Base-by-base conservation (phyloP, 1,140 invertebrate genomes). In the Battus philenor region DNA sequence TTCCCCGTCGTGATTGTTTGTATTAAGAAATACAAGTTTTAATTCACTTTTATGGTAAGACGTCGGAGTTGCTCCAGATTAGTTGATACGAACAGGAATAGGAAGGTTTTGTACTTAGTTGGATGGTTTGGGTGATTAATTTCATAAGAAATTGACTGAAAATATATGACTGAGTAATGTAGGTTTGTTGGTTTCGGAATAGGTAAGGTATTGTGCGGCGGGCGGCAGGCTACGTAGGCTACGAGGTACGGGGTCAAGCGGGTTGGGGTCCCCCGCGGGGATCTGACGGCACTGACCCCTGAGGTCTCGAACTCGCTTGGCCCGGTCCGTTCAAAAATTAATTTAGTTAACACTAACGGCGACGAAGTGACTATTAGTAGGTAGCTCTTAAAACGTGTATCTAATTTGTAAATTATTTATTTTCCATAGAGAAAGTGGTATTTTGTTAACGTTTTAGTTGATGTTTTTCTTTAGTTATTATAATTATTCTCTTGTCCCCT, bases 361-460 rank as follows among this genome's bases (percentile, higher is more conserved):
- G 68, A 66, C 44, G 65, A 77, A 68, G 72, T 77, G 68, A 83
- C 75, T 81, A 83, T 68, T 77, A 80, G 76, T 75, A 70, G 60
- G 52, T 79, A 77, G 65, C 57, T 74, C 26, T 59, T 74, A 74
- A 77, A 76, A 78, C 73, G 73, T 81, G 78, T 82, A 82, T 81
- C 66, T 85, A 81, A 81, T 79, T 76, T 85, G 81, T 85, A 85
- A 85, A 85, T 85, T 85, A 82, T 82, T 85, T 82, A 82, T 80
- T 82, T 81, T 80, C 76, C 70, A 85, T 82, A 82, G 81, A 85
- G 78, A 81, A 85, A 76, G 68, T 75, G 53, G 81, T 85, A 85
- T 85, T 84, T 84, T 84, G 76, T 84, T 85, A 85, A 85, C 78
- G 81, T 82, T 85, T 79, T 85, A 82, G 78, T 85, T 82, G 76